A percentile compares a stretch with the other conserved stretches of the same genome.
These are phyloP conservation scores for Lophotis ruficrista DNA, from an alignment of 2,113 vertebrate species.

Conservation along the genomic window DNA sequence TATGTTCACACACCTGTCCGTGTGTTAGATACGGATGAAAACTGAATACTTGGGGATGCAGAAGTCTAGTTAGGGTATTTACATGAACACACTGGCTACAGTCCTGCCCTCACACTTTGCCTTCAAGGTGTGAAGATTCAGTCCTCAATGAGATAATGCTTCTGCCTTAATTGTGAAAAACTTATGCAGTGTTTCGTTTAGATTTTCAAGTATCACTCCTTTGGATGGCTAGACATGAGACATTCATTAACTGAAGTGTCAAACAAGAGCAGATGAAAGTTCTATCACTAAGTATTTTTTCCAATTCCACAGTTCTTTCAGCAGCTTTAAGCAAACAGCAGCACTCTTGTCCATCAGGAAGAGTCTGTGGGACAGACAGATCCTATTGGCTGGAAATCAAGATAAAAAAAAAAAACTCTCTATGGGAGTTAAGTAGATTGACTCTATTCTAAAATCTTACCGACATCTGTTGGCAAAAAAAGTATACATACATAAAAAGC, in stretches of 20 bases:
- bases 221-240: background rate
- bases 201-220: background rate
- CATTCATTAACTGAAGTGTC: slow-evolving; percentile 8
- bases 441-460: background rate
- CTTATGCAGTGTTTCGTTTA: background rate
- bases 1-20: background rate
- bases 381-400: slow-evolving; percentile 37
- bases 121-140: background rate
- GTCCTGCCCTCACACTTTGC: background rate
- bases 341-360: slow-evolving; percentile 22
- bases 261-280: slow-evolving; percentile 36
- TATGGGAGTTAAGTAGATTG: no score
- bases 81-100: background rate
- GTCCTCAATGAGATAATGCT: background rate
- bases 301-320: slow-evolving; percentile 29
- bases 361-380: slow-evolving; percentile 25
- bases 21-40: background rate
- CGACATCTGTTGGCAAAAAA: slow-evolving; percentile 25
- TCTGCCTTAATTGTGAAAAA: background rate
- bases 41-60: background rate
- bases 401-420: background rate
- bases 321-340: slow-evolving; percentile 48
- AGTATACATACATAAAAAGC: background rate
- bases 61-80: background rate
- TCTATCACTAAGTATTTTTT: slow-evolving; percentile 1